Conservation (phyloP, 2,888 invertebrate species). For the Euspilapteryx auroguttella region DNA sequence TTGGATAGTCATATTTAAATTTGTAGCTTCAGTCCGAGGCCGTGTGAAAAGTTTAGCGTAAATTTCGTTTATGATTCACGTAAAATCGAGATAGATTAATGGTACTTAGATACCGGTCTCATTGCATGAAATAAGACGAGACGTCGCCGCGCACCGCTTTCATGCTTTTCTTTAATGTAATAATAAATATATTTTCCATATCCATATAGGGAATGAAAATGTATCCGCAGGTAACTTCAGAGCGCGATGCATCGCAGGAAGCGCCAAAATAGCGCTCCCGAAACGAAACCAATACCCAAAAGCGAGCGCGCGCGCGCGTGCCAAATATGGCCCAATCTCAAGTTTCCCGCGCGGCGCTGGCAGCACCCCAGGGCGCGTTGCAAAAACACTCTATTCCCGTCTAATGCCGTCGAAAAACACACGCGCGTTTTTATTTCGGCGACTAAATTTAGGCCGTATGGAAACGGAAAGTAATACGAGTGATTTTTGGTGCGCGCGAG, state of each 20-base stretch:
- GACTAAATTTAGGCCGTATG: slow-evolving; percentile 59
- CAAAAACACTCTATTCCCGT: slow-evolving; percentile 43
- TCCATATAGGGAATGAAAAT: slow-evolving; percentile 20
- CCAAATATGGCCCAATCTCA: slow-evolving; percentile 58
- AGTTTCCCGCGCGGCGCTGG: slow-evolving; percentile 38
- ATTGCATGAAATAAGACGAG: too few relatives aligned
- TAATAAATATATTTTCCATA: too few relatives aligned
- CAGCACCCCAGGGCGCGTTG: slow-evolving; percentile 32
- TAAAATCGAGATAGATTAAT: too few relatives aligned
- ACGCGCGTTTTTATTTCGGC: slow-evolving; percentile 57
- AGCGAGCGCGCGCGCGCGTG: slow-evolving; percentile 30
- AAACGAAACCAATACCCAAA: slow-evolving; percentile 53
- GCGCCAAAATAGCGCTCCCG: slow-evolving; percentile 12
- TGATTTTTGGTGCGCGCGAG: slow-evolving; percentile 51
- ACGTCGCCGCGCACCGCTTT: too few relatives aligned
- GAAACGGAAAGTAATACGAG: slow-evolving; percentile 55
- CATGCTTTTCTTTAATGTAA: too few relatives aligned
- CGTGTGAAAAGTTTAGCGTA: too few relatives aligned
- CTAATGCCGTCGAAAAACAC: slow-evolving; percentile 42
- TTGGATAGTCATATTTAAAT: too few relatives aligned
- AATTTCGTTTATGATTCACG: too few relatives aligned
- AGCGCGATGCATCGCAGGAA: slow-evolving; percentile 10
- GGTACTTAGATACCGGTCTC: too few relatives aligned
- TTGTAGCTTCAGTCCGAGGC: too few relatives aligned
- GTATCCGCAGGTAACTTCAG: slow-evolving; percentile 18